A percentile compares a stretch with the other conserved stretches of the same genome.
Evolutionary conservation across 2,888 invertebrate genomes (phyloP).

Genomic region (Chrysolina haemoptera): DNA sequence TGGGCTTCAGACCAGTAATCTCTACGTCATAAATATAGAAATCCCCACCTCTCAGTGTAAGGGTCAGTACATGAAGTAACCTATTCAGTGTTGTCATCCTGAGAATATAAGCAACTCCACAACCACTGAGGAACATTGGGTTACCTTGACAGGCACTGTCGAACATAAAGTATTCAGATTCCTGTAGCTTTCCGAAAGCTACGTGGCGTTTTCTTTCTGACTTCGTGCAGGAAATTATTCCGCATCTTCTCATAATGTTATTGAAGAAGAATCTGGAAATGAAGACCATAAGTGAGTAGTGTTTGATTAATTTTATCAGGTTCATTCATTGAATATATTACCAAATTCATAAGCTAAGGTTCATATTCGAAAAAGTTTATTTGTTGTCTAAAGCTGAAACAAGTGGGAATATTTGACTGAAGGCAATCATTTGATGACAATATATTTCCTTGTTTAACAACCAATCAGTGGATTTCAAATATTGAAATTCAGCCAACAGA

Average conservation of each 20-base stretch:
- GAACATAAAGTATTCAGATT: conserved; percentile 77
- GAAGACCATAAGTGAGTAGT: background rate
- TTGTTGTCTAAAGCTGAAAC: too few species aligned
- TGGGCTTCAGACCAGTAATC: conserved; percentile 58
- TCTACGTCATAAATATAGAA: conserved; percentile 67
- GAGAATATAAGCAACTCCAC: conserved; percentile 74
- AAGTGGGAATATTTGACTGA: too few species aligned
- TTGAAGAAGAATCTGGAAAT: conserved; percentile 72
- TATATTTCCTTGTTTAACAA: too few species aligned
- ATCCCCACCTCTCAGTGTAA: conserved; percentile 72
- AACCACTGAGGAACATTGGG: conserved; percentile 74
- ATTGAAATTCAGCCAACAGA: too few species aligned
- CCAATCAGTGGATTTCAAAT: too few species aligned
- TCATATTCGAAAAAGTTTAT: too few species aligned
- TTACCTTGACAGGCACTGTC: conserved; percentile 77
- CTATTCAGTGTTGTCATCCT: conserved; percentile 68
- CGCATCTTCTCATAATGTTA: conserved; percentile 70
- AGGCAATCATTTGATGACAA: too few species aligned
- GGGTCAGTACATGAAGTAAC: conserved; percentile 76
- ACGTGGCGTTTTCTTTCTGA: conserved; percentile 67
- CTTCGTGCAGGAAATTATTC: conserved; percentile 73
- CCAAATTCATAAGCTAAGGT: too few species aligned
- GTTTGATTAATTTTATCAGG: background rate
- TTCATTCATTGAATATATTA: too few species aligned
- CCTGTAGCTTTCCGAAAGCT: conserved; percentile 65